phyloP scores from a whole-genome alignment of 2,113 vertebrate genomes.

The Phalacrocorax aristotelis region DNA sequence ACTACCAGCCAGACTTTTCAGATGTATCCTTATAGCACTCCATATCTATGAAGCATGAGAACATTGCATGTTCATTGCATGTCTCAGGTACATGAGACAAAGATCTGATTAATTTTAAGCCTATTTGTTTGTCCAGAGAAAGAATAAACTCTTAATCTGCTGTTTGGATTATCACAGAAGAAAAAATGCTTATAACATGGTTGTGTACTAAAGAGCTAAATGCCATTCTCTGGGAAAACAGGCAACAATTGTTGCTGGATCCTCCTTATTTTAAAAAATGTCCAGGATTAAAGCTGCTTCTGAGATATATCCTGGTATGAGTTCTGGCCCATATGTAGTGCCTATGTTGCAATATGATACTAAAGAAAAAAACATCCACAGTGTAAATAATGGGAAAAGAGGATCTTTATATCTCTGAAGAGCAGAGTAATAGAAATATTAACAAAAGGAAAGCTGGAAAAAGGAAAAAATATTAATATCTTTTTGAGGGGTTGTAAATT shows the following conservation, averaged over 20 bases:
- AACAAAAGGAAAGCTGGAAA: background rate
- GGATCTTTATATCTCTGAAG: background rate
- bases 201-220: background rate
- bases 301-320: background rate
- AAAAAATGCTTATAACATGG: background rate
- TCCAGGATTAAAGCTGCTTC: background rate
- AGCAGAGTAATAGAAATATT: background rate
- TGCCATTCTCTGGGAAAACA: background rate
- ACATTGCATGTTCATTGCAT: background rate
- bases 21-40: background rate
- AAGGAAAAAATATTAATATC: background rate
- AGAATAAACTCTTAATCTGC: background rate
- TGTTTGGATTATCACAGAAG: background rate
- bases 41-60: background rate
- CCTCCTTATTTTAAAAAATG: background rate
- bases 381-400: background rate
- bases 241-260: background rate
- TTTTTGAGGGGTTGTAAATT: background rate
- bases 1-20: background rate
- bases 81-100: background rate
- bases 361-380: background rate
- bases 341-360: background rate
- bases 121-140: background rate
- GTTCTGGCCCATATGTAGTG: background rate
- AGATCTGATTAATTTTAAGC: background rate